A percentile compares a stretch with the other conserved stretches of the same genome.
Evolutionary conservation across 2,113 vertebrate genomes (phyloP).

Genomic region (Meles meles): DNA sequence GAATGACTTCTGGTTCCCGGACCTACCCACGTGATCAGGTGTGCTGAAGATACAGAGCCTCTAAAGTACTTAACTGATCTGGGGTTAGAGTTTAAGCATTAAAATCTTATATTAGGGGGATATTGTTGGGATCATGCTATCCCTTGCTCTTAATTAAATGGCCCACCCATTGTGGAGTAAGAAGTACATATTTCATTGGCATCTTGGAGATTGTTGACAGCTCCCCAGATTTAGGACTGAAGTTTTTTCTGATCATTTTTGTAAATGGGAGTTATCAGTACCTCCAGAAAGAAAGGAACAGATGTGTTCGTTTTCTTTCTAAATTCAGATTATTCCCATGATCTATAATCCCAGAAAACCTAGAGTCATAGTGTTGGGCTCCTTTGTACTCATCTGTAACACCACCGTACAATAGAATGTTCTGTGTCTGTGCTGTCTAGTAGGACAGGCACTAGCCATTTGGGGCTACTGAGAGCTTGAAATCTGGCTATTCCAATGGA

Average conservation of each 20-base stretch:
- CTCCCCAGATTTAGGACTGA: not conserved
- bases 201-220: not conserved
- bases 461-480: not conserved
- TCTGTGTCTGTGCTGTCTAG: not conserved
- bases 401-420: not conserved
- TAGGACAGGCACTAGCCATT: not conserved
- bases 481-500: not conserved
- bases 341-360: not conserved
- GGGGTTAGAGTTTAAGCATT: not conserved
- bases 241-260: not conserved
- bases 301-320: conserved; percentile 24
- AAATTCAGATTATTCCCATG: not conserved
- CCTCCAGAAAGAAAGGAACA: not conserved
- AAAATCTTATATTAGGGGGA: not conserved
- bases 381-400: not conserved
- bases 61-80: not conserved
- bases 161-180: not conserved
- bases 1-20: not conserved
- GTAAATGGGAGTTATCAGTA: not conserved
- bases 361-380: not conserved
- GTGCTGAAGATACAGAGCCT: not conserved
- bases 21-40: not conserved
- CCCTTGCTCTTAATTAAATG: not conserved
- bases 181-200: not conserved
- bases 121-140: not conserved